Evolutionary conservation across 2,888 invertebrate genomes (phyloP), one percentile per base, ranked within the genome.

Genomic region (Drosophila anceps): DNA sequence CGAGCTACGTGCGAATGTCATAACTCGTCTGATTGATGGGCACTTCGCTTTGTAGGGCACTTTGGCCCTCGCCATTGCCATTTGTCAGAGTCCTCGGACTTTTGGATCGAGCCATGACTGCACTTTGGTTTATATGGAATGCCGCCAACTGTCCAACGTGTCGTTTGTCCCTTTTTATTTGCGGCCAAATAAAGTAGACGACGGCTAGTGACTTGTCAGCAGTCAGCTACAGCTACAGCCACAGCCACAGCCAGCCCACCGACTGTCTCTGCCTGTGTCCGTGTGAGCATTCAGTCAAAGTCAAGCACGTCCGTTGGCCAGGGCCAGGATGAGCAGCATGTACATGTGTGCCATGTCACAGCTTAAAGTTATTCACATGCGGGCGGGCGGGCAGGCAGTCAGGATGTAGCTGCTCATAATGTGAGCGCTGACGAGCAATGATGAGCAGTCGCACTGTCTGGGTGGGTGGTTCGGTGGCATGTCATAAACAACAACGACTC

Each of bases 301-400:
- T 89, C 88, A 87, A 73, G 79, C 90, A 85, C 90, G 90, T 85
- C 82, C 84, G 70, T 24, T 69, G 69, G 55, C 31, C 66, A 62
- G 51, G 13, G 2, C 24, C 53, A 6, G 13, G 27, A 29, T 31
- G 51, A 51, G 51, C 18, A 10, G n/a, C 35, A 15, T 54, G 57
- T 57, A 51, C 81, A 72, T 80, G 76, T 79, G 77, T 76, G 79
- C 48, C 74, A 70, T 88, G 83, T 82, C 88, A 85, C 73, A 82
- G 85, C 89, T 84, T 89, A 87, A 84, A 87, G 82, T 75, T 89
- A 89, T 84, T 74, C 84, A 76, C 87, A 88, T 59, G 35, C 55
- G 65, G 31, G 43, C 55, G 50, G 64, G 35, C 55, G 65, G 31
- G 43, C 55, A 53, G 64, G 37, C 57, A 65, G 50, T 33, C 69